Conservation (phyloP, 2,888 invertebrate species). For the Augiades crinisus region DNA sequence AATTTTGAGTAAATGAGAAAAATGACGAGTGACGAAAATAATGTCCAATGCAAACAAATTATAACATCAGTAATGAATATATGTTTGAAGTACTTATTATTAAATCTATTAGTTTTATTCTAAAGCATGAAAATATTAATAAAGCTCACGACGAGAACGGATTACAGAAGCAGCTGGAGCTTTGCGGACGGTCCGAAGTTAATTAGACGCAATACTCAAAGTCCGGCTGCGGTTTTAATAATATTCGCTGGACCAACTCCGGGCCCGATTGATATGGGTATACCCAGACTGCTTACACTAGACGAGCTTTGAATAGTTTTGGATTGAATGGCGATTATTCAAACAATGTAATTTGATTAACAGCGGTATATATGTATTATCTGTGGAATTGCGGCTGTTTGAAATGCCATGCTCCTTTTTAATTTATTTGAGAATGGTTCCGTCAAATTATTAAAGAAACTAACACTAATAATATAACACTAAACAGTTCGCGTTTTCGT, state of each 20-base stretch:
- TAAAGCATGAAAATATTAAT: background rate
- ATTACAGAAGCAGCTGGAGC: background rate
- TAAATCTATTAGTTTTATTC: no score
- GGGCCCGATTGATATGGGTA: conserved; percentile 17
- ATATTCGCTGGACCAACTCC: conserved; percentile 11
- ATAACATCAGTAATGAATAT: no score
- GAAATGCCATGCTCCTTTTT: no score
- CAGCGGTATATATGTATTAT: background rate
- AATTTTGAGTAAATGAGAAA: no score
- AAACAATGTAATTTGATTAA: conserved; percentile 8
- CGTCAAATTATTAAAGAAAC: no score
- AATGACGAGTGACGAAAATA: no score
- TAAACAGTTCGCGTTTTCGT: no score
- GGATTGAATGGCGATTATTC: conserved; percentile 13
- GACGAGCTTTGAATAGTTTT: conserved; percentile 16
- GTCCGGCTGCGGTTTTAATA: conserved; percentile 23
- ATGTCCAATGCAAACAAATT: no score
- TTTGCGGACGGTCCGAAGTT: conserved; percentile 2
- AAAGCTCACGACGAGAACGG: conserved; percentile 5
- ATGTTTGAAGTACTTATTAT: no score
- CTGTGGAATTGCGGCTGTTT: no score
- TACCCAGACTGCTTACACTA: conserved; percentile 3
- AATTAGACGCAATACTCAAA: conserved; percentile 12
- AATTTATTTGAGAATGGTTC: no score
- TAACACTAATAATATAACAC: no score